Percentiles rank a stretch among this genome's conserved stretches.
Conservation (phyloP, 2,113 vertebrate species). For the Corapipo altera region DNA sequence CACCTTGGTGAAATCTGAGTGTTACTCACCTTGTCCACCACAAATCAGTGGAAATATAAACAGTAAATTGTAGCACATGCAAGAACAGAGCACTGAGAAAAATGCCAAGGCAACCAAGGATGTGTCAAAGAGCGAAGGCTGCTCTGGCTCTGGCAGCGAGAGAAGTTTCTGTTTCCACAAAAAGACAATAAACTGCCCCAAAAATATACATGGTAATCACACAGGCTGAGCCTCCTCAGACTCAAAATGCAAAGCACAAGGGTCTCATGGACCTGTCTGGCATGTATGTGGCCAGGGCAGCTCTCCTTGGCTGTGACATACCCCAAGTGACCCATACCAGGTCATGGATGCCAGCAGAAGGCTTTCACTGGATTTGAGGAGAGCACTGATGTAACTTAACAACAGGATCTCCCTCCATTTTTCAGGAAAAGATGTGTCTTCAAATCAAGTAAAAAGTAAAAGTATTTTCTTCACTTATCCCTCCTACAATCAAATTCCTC, state of each 20-base stretch:
- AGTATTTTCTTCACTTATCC: neutral
- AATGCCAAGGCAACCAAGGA: neutral
- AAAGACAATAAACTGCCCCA: neutral
- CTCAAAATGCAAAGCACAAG: neutral
- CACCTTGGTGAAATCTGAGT: neutral
- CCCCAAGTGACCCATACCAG: neutral
- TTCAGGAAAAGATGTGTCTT: neutral
- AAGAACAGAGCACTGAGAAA: neutral
- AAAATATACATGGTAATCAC: neutral
- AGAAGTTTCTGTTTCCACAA: neutral
- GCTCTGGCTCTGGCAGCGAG: neutral
- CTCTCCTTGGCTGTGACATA: neutral
- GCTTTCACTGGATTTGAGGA: neutral
- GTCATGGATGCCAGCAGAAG: neutral
- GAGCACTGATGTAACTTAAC: neutral
- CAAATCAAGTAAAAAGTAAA: neutral
- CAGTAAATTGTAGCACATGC: neutral
- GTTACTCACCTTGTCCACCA: neutral
- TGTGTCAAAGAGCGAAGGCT: neutral
- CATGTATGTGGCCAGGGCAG: fast-evolving
- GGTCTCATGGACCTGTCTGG: neutral
- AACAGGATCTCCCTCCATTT: neutral
- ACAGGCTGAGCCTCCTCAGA: neutral
- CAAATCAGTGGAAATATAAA: neutral
- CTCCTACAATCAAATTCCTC: neutral